phyloP scores from a whole-genome alignment of 2,888 invertebrate species.

The Prenolepis imparis region DNA sequence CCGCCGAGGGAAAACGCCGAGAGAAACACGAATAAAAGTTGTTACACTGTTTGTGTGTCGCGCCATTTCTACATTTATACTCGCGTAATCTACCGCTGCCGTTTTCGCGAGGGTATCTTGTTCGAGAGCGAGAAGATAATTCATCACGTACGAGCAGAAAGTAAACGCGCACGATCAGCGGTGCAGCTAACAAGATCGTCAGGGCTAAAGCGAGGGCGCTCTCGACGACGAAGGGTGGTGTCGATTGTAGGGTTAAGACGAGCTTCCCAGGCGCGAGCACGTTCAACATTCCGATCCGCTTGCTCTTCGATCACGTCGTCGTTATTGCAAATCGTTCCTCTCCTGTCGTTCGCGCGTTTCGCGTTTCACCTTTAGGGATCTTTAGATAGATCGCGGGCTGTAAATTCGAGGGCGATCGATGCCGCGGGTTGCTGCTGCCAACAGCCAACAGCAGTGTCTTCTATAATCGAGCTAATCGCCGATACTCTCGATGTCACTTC shows the following conservation, averaged over 20 bases:
- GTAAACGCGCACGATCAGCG: slow-evolving; percentile 78
- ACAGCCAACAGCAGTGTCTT: slow-evolving; percentile 60
- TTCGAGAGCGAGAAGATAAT: neutral
- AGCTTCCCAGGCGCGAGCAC: slow-evolving; percentile 74
- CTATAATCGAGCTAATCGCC: slow-evolving; percentile 72
- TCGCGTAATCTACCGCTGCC: neutral
- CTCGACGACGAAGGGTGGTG: slow-evolving; percentile 80
- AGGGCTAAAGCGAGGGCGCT: slow-evolving; percentile 78
- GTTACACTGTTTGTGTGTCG: neutral
- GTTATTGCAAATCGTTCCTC: slow-evolving; percentile 36
- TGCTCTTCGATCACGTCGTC: slow-evolving; percentile 20
- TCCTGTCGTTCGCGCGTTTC: slow-evolving; percentile 23
- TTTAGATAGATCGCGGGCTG: slow-evolving; percentile 36
- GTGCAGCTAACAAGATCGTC: slow-evolving; percentile 79
- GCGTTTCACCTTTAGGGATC: slow-evolving; percentile 60
- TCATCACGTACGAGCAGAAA: slow-evolving; percentile 74
- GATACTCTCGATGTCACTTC: slow-evolving; percentile 34
- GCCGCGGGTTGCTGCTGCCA: slow-evolving; percentile 51
- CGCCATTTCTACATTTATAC: neutral
- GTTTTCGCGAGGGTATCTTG: neutral
- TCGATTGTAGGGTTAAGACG: slow-evolving; percentile 80
- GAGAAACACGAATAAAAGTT: slow-evolving; percentile 14
- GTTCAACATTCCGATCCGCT: slow-evolving; percentile 74
- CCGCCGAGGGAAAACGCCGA: neutral
- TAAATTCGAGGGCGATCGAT: slow-evolving; percentile 68